Conservation (phyloP, 2,113 vertebrate genomes). For the Ceyx margarethae region DNA sequence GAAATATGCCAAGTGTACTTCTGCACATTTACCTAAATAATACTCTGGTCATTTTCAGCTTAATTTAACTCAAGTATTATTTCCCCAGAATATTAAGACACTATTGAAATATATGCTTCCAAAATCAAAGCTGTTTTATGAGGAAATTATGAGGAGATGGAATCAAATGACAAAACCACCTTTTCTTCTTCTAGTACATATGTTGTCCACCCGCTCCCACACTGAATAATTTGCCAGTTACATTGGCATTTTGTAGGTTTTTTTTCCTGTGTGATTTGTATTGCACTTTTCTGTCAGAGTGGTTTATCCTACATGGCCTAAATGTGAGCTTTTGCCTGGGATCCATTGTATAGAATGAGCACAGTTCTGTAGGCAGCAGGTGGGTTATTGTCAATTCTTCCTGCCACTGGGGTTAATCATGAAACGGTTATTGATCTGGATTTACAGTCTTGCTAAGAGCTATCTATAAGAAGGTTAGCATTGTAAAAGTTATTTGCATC, state of each 20-base stretch:
- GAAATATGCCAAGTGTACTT: neutral
- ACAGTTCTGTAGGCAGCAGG: neutral
- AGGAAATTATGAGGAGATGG: neutral
- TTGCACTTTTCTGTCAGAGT: neutral
- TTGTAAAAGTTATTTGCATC: neutral
- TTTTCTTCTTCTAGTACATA: neutral
- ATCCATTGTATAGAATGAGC: neutral
- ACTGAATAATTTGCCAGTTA: neutral
- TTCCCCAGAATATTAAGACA: neutral
- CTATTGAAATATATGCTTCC: neutral
- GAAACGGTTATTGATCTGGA: neutral
- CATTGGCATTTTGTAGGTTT: neutral
- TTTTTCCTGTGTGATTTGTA: neutral
- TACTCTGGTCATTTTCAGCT: neutral
- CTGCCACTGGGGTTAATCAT: neutral
- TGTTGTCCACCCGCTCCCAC: fast-evolving
- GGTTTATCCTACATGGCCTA: neutral
- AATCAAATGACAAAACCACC: neutral
- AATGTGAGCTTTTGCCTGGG: neutral
- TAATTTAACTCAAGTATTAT: neutral
- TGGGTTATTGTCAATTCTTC: neutral
- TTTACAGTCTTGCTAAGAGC: neutral
- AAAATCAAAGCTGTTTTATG: neutral
- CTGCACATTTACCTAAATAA: neutral
- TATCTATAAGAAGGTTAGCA: neutral